Base-by-base conservation (phyloP, 2,888 invertebrate genomes). In the Nezara viridula region DNA sequence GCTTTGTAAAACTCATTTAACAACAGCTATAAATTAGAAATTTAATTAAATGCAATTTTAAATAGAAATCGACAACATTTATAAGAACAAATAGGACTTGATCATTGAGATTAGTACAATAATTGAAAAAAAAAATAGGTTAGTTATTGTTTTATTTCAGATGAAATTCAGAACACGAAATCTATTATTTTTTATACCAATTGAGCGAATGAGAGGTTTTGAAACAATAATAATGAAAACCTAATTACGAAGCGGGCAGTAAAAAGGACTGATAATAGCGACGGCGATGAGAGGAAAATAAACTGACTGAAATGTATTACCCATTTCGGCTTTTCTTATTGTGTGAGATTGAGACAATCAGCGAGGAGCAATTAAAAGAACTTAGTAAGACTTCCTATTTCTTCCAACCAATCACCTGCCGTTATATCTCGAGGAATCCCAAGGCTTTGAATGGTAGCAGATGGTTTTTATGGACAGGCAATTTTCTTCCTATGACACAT, bases 261-360 rank as follows among this genome's bases (percentile, higher is more conserved):
- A 73, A 32, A 73, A 73, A 73, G 19, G 37, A 32, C 19, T 37
- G 19, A 81, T 24, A 77, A 10, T 77, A 77, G 24, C 10, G 9
- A 73, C 73, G n/a, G 37, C 6, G 21, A n/a, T n/a, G 19, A 77
- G 77, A 9, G 44, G 14, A 81, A 81, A 40, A 44, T 6, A 60
- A 7, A 77, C 21, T 24, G 14, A 81, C 5, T 47, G 16, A n/a
- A 4, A 44, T 21, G 24, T 4, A 81, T 81, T 44, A 14, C 19
- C 44, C 24, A 81, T 81, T 81, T 81, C 66, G 44, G n/a, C 12
- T 81, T 44, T 81, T 81, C n/a, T 81, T 73, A 12, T 81, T 81
- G 14, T 81, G 14, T 3, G 10, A 9, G 40, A 81, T 81, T 14
- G 81, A 81, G n/a, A 47, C 81, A 81, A 81, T 81, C 81, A 81